Conservation (phyloP, 2,888 invertebrate species). For the Hirtodrosophila trivittata region DNA sequence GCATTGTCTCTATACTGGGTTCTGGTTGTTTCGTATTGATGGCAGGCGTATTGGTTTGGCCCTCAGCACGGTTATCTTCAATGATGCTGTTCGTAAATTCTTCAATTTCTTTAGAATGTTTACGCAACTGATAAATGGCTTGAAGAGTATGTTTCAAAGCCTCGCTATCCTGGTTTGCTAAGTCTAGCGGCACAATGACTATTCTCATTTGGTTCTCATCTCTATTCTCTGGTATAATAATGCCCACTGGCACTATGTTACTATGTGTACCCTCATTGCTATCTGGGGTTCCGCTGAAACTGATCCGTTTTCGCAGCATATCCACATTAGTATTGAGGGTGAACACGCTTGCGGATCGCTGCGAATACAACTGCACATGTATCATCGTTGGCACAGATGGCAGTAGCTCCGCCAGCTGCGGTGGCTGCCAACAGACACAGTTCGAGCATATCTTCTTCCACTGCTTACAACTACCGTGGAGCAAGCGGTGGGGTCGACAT, state of each 20-base stretch:
- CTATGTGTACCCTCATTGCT: not conserved
- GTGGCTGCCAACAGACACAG: constrained; percentile 12
- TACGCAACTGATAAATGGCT: constrained; percentile 63
- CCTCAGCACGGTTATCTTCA: constrained; percentile 32
- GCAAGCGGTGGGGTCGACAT: constrained; percentile 45
- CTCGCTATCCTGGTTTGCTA: constrained; percentile 57
- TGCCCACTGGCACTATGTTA: constrained; percentile 53
- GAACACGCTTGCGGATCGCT: constrained; percentile 43
- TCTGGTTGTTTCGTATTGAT: not conserved
- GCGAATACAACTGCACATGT: constrained; percentile 54
- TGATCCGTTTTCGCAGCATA: constrained; percentile 64
- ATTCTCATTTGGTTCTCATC: constrained; percentile 58
- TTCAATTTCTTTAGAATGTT: constrained; percentile 69
- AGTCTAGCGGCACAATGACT: constrained; percentile 72
- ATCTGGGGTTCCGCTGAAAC: constrained; percentile 49
- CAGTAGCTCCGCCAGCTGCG: constrained; percentile 8
- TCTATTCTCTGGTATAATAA: constrained; percentile 49
- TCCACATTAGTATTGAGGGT: constrained; percentile 41
- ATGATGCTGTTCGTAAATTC: constrained; percentile 62
- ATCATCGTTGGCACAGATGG: constrained; percentile 20
- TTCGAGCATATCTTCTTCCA: constrained; percentile 42
- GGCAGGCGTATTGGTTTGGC: not conserved
- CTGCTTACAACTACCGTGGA: constrained; percentile 42
- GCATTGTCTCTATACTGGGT: constrained; percentile 1
- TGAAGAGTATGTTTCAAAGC: constrained; percentile 60